Evolutionary conservation across 2,113 vertebrate species (phyloP), one percentile per base, ranked within the genome.

Genomic region (Onychorhynchus coronatus): DNA sequence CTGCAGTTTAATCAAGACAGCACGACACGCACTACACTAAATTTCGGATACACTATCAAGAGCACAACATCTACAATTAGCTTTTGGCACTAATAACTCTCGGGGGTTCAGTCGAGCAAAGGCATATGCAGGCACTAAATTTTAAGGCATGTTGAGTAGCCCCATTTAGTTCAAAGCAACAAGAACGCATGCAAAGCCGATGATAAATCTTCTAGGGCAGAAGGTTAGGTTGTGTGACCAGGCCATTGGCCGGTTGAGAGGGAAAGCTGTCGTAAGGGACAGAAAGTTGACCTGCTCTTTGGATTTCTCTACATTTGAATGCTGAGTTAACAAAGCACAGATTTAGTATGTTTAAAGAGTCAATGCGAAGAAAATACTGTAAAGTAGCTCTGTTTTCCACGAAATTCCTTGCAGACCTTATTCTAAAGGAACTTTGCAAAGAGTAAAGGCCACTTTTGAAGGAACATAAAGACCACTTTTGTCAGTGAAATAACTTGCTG

Each of bases 401-500:
- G 95, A 93, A 94, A 95, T 95, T 96, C 95, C 92, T 96, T 2
- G 0, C 92, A 92, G 92, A 95, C 88, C 91, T 94, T 96, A 77
- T 92, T 96, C 95, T 97, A 95, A 96, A 97, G 88, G 92, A 94
- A 96, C 95, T 95, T 93, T 93, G 95, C 93, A 95, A 90, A 95
- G 96, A 94, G 95, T 92, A 95, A 96, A 97, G 95, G 96, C 93
- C 95, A 97, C 91, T 96, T 97, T 95, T 95, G 93, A 97, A 92
- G 89, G 61, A 71, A 56, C 65, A 96, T 94, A 96, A 95, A 97
- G 91, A 66, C 88, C 80, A 96, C 92, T 97, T 97, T 96, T 96
- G 96, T 97, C 92, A 96, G 96, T 94, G 91, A 96, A 96, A 95
- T 96, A 97, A 96, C 93, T 97, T 91, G 92, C 93, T 93, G 93